Percentiles rank a stretch among this genome's conserved stretches.
Evolutionary conservation across 2,888 invertebrate species (phyloP).

Genomic region (Synergus umbraculus): DNA sequence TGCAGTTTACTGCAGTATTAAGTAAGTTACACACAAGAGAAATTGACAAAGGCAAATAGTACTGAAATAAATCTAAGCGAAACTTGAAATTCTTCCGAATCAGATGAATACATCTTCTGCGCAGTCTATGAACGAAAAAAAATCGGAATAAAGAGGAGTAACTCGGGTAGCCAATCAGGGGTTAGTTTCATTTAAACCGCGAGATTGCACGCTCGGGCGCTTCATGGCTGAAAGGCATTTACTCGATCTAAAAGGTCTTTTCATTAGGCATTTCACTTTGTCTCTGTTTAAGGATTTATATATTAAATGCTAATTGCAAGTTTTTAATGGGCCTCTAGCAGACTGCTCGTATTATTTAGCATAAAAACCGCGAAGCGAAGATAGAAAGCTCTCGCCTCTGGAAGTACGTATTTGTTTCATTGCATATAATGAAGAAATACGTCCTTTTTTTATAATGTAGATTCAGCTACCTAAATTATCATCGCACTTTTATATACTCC

Average conservation of each 20-base stretch:
- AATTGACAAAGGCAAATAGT: conserved; percentile 46
- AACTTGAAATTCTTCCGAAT: conserved; percentile 66
- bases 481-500: not conserved
- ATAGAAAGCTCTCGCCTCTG: conserved; percentile 21
- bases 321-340: conserved; percentile 72
- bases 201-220: conserved; percentile 50
- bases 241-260: conserved; percentile 76
- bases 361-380: conserved; percentile 51
- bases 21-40: not conserved
- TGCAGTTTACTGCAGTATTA: not conserved
- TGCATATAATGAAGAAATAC: conserved; percentile 68
- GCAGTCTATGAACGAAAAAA: conserved; percentile 54
- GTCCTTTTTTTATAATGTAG: conserved; percentile 54
- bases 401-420: conserved; percentile 65
- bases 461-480: not conserved
- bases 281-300: conserved; percentile 64
- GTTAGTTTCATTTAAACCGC: conserved; percentile 70
- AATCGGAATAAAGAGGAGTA: conserved; percentile 29
- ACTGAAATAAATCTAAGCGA: conserved; percentile 54
- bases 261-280: conserved; percentile 76
- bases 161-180: conserved; percentile 67
- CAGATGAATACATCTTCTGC: conserved; percentile 59
- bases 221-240: conserved; percentile 74
- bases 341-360: conserved; percentile 63
- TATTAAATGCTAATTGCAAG: conserved; percentile 77